Percentiles rank a stretch among this genome's conserved stretches.
Conservation (phyloP, 2,797 vertebrate species). For the Ispidina picta region DNA sequence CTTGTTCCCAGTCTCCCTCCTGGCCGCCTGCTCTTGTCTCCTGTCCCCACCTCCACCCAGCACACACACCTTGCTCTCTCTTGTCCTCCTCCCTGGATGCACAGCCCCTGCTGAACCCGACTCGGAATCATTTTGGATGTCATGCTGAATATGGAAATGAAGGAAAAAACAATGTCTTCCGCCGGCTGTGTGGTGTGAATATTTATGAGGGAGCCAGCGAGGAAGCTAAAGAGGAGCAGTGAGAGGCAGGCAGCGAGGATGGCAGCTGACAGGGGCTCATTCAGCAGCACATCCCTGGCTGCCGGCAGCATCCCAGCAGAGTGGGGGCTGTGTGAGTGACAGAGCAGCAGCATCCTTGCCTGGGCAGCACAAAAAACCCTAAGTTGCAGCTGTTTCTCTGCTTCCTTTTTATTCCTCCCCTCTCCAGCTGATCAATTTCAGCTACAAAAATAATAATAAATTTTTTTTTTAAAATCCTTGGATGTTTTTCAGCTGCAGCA, state of each 20-base stretch:
- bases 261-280: constrained; percentile 67
- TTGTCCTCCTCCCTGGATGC: constrained; percentile 5
- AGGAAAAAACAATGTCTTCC: constrained; percentile 61
- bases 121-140: constrained; percentile 61
- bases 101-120: constrained; percentile 19
- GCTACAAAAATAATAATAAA: constrained; percentile 1
- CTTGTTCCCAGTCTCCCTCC: not conserved
- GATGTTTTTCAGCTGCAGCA: constrained; percentile 45
- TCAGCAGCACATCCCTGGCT: constrained; percentile 44
- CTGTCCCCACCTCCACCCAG: not conserved
- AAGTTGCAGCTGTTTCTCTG: constrained; percentile 27
- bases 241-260: constrained; percentile 36
- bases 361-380: not conserved
- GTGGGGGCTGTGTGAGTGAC: constrained; percentile 21
- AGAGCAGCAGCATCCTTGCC: not conserved
- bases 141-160: constrained; percentile 72
- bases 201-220: constrained; percentile 64
- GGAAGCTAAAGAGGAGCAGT: constrained; percentile 28
- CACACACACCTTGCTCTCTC: not conserved
- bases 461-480: not conserved
- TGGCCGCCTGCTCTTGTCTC: not conserved
- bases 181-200: constrained; percentile 67
- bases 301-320: constrained; percentile 24
- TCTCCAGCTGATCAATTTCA: constrained; percentile 43
- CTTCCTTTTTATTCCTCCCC: constrained; percentile 3